Conservation (phyloP, 2,113 vertebrate genomes). For the Lampris megalopsis region DNA sequence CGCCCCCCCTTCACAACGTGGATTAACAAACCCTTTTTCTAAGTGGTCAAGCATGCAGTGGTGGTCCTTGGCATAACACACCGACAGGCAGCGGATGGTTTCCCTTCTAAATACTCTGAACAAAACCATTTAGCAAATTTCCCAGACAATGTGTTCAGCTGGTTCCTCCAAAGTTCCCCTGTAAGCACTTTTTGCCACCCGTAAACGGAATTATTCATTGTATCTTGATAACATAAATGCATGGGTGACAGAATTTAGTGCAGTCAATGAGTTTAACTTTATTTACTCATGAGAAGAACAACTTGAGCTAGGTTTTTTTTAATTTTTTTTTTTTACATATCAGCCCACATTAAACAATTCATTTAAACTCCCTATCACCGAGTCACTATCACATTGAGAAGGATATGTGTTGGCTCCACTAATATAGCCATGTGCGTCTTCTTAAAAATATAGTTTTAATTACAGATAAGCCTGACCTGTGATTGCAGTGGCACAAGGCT, state of each 20-base stretch:
- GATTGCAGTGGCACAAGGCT: conserved; percentile 56
- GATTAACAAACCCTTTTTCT: conserved; percentile 57
- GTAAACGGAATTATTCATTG: conserved; percentile 82
- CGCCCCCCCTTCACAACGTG: conserved; percentile 30
- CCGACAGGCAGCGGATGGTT: conserved; percentile 39
- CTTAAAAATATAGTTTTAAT: conserved; percentile 80
- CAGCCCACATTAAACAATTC: conserved; percentile 59
- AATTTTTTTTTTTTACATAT: conserved; percentile 43
- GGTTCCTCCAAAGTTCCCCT: conserved; percentile 75
- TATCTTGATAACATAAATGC: conserved; percentile 80
- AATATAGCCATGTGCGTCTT: conserved; percentile 76
- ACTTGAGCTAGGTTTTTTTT: conserved; percentile 46
- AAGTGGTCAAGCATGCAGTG: conserved; percentile 54
- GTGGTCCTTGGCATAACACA: conserved; percentile 18
- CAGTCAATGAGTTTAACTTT: conserved; percentile 73
- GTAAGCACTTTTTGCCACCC: conserved; percentile 73
- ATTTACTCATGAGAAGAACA: conserved; percentile 79
- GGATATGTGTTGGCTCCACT: conserved; percentile 73
- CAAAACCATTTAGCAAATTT: conserved; percentile 71
- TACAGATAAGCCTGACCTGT: conserved; percentile 78
- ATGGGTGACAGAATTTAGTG: conserved; percentile 76
- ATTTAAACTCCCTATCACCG: conserved; percentile 56
- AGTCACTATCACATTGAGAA: conserved; percentile 55
- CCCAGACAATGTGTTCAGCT: conserved; percentile 73
- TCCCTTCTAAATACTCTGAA: conserved; percentile 61